A percentile compares a stretch with the other conserved stretches of the same genome.
These are phyloP conservation scores for Falco concolor DNA, from an alignment of 2,797 vertebrate species.

Conservation along the genomic window DNA sequence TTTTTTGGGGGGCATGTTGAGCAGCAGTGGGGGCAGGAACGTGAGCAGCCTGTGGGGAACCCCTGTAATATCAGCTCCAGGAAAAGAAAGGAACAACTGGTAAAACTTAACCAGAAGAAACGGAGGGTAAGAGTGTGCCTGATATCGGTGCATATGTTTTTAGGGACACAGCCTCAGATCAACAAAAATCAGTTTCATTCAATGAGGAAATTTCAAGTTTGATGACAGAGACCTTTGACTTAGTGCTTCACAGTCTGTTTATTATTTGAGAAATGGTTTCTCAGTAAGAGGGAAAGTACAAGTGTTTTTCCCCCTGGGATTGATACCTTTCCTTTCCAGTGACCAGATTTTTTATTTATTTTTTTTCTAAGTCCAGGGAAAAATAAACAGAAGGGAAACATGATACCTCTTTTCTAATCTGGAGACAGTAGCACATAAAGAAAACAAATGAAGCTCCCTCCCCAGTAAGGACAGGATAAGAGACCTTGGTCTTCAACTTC, in stretches of 20 bases:
- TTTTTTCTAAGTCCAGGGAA: not conserved
- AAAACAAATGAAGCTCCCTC: not conserved
- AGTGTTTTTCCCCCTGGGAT: slow-evolving; percentile 21
- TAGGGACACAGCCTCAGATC: not conserved
- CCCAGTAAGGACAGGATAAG: not conserved
- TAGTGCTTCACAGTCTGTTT: not conserved
- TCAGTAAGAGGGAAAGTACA: not conserved
- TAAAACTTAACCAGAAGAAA: not conserved
- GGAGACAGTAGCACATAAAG: not conserved
- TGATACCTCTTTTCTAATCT: not conserved
- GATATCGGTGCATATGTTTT: not conserved
- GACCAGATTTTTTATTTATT: not conserved
- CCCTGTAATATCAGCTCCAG: not conserved
- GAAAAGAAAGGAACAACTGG: not conserved
- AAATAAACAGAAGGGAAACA: slow-evolving; percentile 26
- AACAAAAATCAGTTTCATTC: not conserved
- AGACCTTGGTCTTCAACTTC: not conserved
- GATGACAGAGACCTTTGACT: not conserved
- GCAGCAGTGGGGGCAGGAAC: not conserved
- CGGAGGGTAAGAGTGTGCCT: fast-evolving
- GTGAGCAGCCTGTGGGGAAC: not conserved
- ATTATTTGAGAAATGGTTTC: not conserved
- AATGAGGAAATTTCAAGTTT: not conserved
- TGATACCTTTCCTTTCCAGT: not conserved
- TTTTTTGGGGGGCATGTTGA: not conserved